phyloP scores from a whole-genome alignment of 2,888 invertebrate genomes.

The Amitus sp. region DNA sequence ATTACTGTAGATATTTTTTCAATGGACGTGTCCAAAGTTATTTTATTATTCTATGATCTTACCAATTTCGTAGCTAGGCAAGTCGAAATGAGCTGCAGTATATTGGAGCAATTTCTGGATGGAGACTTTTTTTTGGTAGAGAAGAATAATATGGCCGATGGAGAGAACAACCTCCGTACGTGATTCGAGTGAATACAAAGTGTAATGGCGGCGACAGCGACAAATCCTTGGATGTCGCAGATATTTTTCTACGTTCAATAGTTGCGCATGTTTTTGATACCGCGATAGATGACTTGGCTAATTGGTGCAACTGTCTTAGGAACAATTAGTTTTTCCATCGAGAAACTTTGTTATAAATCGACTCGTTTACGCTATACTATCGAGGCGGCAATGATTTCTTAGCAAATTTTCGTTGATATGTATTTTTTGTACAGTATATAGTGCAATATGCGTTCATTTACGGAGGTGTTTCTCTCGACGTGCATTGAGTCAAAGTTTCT shows the following conservation, averaged over 20 bases:
- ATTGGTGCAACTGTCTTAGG: neutral
- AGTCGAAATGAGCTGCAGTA: too few relatives aligned
- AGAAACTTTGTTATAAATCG: neutral
- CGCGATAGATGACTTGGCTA: constrained; percentile 1
- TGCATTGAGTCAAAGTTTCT: neutral
- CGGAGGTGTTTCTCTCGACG: constrained; percentile 12
- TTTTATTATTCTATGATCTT: too few relatives aligned
- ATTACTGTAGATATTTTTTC: too few relatives aligned
- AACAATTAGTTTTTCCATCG: too few relatives aligned
- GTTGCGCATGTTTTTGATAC: constrained; percentile 5
- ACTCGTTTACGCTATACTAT: too few relatives aligned
- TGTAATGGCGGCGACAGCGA: neutral
- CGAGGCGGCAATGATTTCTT: constrained; percentile 14
- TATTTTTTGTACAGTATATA: constrained; percentile 32
- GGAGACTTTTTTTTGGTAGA: too few relatives aligned
- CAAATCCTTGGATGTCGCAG: too few relatives aligned
- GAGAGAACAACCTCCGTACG: constrained; percentile 7
- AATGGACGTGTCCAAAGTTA: too few relatives aligned
- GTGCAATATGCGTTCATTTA: constrained; percentile 30
- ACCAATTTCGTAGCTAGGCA: too few relatives aligned
- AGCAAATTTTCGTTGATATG: constrained; percentile 11
- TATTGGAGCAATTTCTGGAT: too few relatives aligned
- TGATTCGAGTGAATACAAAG: neutral
- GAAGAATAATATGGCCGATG: constrained; percentile 6
- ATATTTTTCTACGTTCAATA: constrained; percentile 6